Evolutionary conservation across 1,140 invertebrate species (phyloP).

Genomic region (Metaphire vulgaris): DNA sequence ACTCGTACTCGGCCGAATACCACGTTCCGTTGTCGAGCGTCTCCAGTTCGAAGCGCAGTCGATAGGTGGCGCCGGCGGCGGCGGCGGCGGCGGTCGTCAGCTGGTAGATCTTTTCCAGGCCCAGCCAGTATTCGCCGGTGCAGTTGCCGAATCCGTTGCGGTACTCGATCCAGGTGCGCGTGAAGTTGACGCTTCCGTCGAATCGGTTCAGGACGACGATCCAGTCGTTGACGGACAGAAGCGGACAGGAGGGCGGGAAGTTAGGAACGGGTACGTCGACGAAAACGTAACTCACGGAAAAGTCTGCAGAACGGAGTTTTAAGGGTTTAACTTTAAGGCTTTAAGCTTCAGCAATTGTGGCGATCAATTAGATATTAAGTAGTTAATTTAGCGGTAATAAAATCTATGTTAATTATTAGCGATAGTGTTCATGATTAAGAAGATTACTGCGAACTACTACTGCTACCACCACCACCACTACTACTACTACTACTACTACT

Average conservation of each 20-base stretch:
- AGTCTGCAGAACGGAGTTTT: too few species aligned
- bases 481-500: too few species aligned
- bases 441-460: too few species aligned
- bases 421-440: too few species aligned
- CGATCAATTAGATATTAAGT: too few species aligned
- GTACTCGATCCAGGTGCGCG: neutral
- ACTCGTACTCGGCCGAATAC: neutral
- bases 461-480: too few species aligned
- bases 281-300: too few species aligned
- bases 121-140: neutral
- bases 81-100: neutral
- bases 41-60: neutral
- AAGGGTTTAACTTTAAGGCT: too few species aligned
- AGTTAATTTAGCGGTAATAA: too few species aligned
- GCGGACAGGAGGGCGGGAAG: neutral
- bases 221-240: neutral
- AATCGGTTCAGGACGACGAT: neutral
- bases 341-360: too few species aligned
- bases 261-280: neutral
- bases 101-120: neutral
- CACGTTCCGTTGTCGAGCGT: neutral
- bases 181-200: neutral
- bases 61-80: neutral
- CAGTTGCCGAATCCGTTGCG: neutral
- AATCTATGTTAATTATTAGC: too few species aligned